Base-by-base conservation (phyloP, 2,888 invertebrate genomes). In the Hermodice carunculata region DNA sequence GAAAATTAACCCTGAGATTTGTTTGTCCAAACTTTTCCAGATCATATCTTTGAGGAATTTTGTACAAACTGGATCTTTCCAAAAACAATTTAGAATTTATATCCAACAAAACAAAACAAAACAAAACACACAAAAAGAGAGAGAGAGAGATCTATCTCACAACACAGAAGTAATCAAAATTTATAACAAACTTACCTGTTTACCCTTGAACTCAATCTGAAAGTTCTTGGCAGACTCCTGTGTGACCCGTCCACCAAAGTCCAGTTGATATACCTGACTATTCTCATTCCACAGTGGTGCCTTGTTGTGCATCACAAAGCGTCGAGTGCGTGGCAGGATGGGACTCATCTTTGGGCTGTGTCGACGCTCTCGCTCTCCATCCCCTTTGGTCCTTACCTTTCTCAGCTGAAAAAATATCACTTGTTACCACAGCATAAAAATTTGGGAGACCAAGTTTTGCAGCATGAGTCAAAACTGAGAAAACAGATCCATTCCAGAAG, bases 171-270 rank as follows among this genome's bases (percentile, higher is more conserved):
- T 11, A 19, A 29, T 19, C 24, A 52, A 52, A n/a, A 29, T 19
- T 17, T 28, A 29, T 8, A 8, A 52, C 3, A 28, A 2, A 19
- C 48, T 32, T 5, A 96, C 97, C 92, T 98, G 97, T 88, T 95
- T 95, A 71, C 95, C 96, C 76, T 94, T 91, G 85, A 95, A 96
- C 87, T 98, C 98, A 64, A 99, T 98, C 88, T 99, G 98, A 87
- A 99, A 99, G 88, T 99, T 99, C 88, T 99, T 99, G 19, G 98
- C 98, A 46, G 97, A 98, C 86, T 99, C 98, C 87, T 98, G 98
- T 3, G 98, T 99, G 66, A 99, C 99, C 73, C 99, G 89, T 14
- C 99, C 99, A 3, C 98, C 98, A 88, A 99, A 99, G 88, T 99
- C 99, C 48, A 99, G 89, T 85, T 98, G 98, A 88, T 98, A 99